Base-by-base conservation (phyloP, 2,113 vertebrate genomes). In the Carollia perspicillata region DNA sequence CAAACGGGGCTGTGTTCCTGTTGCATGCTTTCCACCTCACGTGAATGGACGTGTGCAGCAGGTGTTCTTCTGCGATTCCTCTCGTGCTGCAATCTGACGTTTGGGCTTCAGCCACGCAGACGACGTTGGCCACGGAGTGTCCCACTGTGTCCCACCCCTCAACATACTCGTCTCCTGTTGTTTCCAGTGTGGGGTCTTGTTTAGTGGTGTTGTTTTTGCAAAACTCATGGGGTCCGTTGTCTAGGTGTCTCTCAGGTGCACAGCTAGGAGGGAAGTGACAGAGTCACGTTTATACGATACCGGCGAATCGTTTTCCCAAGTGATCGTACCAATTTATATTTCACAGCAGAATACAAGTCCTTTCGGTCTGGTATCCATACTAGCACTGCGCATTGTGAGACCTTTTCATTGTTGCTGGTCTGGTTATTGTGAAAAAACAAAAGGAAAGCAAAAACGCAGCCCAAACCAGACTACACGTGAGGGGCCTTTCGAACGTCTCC, bases 1-100 rank as follows among this genome's bases (percentile, higher is more conserved):
- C 55, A 16, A 33, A 20, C 18, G 9, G 33, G 5, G 69, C 26
- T 8, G 18, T 12, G 60, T 18, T 23, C 1, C 0, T 40, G 33
- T 0, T 33, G n/a, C 42, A 12, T 4, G 10, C 66, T 49, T 49
- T 33, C n/a, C 16, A 1, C n/a, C 17, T 0, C 5, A 8, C 4
- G 69, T 42, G 26, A 6, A 8, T 53, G 10, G 33, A 5, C 30
- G 11, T 16, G 1, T 2, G 28, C 20, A 2, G 35, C 2, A 33
- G 8, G 4, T 8, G 4, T 65, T 28, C n/a, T 33, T 28, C 26
- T 3, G 18, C 0, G 5, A 26, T 4, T 37, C 65, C n/a, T 37
- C 58, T 22, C 7, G 6, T n/a, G 69, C 80, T 63, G 44, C 33
- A 22, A 17, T 12, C 11, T 16, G 8, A n/a, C 8, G 28, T 53